phyloP scores from a whole-genome alignment of 2,888 invertebrate species.

The Lasius fuliginosus region DNA sequence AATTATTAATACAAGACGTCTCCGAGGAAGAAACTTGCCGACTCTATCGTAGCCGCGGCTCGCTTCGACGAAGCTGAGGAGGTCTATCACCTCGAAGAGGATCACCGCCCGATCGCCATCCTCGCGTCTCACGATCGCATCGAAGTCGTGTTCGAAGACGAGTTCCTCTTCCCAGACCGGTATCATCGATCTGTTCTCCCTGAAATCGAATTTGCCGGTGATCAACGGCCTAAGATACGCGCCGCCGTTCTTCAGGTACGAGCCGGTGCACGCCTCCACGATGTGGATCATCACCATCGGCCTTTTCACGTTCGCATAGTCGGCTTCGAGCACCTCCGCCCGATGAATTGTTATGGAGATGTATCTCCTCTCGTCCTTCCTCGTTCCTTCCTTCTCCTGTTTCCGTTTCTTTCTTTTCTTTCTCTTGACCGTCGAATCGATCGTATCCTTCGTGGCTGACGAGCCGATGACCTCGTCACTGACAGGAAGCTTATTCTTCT shows the following conservation, averaged over 20 bases:
- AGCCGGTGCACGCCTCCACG: slow-evolving; percentile 88
- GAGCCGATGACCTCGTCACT: slow-evolving; percentile 42
- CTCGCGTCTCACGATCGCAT: slow-evolving; percentile 80
- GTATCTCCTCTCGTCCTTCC: slow-evolving; percentile 52
- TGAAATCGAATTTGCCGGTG: slow-evolving; percentile 89
- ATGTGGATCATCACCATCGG: slow-evolving; percentile 90
- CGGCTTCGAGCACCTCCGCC: slow-evolving; percentile 88
- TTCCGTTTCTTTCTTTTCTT: slow-evolving; percentile 62
- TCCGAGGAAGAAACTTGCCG: slow-evolving; percentile 72
- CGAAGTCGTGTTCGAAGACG: slow-evolving; percentile 88
- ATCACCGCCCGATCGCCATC: slow-evolving; percentile 82
- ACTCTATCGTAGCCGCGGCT: slow-evolving; percentile 79
- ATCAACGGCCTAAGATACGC: slow-evolving; percentile 88
- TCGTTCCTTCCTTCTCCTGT: slow-evolving; percentile 63
- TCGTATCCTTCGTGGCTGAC: neutral
- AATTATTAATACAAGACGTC: neutral
- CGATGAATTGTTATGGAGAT: slow-evolving; percentile 88
- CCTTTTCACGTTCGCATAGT: slow-evolving; percentile 87
- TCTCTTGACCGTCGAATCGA: neutral
- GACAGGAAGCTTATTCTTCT: neutral
- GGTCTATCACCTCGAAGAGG: slow-evolving; percentile 86
- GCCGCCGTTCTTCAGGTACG: slow-evolving; percentile 85
- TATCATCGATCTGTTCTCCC: slow-evolving; percentile 86
- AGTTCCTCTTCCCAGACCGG: slow-evolving; percentile 91
- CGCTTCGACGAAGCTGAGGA: slow-evolving; percentile 81